Evolutionary conservation across 2,797 vertebrate genomes (phyloP), one percentile per base, ranked within the genome.

Genomic region (Philypnodon macrostomus): DNA sequence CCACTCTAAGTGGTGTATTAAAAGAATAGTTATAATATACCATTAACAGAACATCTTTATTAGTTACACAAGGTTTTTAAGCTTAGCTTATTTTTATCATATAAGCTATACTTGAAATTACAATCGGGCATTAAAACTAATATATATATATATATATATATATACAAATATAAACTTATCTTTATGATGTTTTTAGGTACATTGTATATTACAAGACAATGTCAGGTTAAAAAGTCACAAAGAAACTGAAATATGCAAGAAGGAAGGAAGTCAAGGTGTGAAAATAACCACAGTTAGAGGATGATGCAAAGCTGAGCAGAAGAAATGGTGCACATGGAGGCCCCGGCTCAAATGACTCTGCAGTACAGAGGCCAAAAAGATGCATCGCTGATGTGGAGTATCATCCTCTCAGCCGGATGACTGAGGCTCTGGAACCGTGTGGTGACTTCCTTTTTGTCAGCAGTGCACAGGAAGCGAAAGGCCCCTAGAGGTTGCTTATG

Each of bases 351-450:
- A 64, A 13, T 35, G 23, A 45, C 34, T 6, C 1, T 2, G 31
- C 3, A 1, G 4, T 14, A 9, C 24, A 23, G 30, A 13, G 18
- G 33, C 53, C 21, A 46, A 7, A 59, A 19, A 37, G 29, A 51
- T 38, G 7, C 1, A 1, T 30, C 2, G 47, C 48, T 17, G 19
- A 47, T 58, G 34, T 13, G 18, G 21, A 57, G 44, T 54, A 48
- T 67, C 62, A 65, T 56, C 63, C 71, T 58, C 87, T 85, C 85
- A 89, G 88, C 89, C 91, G 90, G 90, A 93, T 91, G 87, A 31
- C 81, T 93, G 91, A 74, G 87, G 73, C 65, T 35, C 48, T 51
- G 27, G 60, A 74, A 75, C 55, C 73, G 85, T 76, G 78, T 60
- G 78, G 79, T 76, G 77, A 85, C 79, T 87, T 87, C 85, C 85